phyloP scores from a whole-genome alignment of 2,797 vertebrate genomes.

The Amblyopsis hoosieri region DNA sequence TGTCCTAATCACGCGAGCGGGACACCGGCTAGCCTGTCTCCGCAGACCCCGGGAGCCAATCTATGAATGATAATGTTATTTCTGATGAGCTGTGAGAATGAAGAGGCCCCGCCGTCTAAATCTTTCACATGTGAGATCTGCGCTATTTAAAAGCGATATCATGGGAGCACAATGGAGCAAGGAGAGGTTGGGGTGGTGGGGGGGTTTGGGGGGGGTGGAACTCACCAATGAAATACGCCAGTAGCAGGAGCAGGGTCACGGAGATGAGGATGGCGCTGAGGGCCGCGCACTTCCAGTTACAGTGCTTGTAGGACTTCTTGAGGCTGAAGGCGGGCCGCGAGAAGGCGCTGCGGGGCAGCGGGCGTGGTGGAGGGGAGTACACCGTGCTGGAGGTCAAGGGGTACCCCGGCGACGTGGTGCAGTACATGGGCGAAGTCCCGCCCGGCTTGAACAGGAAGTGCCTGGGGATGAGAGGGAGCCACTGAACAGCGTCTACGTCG shows the following conservation, averaged over 20 bases:
- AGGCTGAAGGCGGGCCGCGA: constrained; percentile 95
- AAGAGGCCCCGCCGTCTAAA: constrained; percentile 55
- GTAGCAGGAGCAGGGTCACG: constrained; percentile 89
- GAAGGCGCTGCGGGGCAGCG: constrained; percentile 95
- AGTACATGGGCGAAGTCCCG: constrained; percentile 97
- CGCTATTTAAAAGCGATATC: constrained; percentile 44
- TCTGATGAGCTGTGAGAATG: constrained; percentile 37
- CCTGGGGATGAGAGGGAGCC: constrained; percentile 70
- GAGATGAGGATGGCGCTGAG: constrained; percentile 97
- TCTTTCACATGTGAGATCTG: constrained; percentile 38
- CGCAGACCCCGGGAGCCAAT: constrained; percentile 52
- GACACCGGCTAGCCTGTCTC: constrained; percentile 40
- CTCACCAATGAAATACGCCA: constrained; percentile 97
- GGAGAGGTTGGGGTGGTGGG: constrained; percentile 18
- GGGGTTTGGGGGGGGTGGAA: constrained; percentile 27
- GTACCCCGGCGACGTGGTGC: constrained; percentile 95
- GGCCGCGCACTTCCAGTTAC: constrained; percentile 98
- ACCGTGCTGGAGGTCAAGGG: constrained; percentile 98
- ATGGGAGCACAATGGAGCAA: constrained; percentile 35
- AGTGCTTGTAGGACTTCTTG: constrained; percentile 98
- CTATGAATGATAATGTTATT: constrained; percentile 68
- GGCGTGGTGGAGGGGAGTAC: constrained; percentile 95
- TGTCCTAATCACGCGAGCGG: constrained; percentile 52
- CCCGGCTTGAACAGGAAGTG: constrained; percentile 99
- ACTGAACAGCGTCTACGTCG: neutral